Base-by-base conservation (phyloP, 2,888 invertebrate species). In the Lottia gigantea region DNA sequence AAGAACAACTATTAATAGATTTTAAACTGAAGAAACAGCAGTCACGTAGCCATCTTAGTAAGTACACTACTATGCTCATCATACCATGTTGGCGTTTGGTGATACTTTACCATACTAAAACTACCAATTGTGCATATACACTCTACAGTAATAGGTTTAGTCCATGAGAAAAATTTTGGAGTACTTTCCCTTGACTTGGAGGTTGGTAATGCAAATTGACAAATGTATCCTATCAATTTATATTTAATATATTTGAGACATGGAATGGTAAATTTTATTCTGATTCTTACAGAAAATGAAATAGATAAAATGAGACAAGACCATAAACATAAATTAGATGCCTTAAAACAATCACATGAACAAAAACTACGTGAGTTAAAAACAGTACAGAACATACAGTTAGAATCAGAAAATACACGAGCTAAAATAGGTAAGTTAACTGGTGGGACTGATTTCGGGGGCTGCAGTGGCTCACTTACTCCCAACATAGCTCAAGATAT, bases 11-110 rank as follows among this genome's bases (percentile, higher is more conserved):
- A 67, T 75, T 86, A 46, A 75, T 74, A 12, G 82, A 83, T 62
- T 78, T 82, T 61, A 82, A 83, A 70, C 74, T 85, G 23, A 70
- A 76, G 26, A 82, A 80, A 62, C 83, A 85, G 74, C 82, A 84
- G 69, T 82, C 79, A 46, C 74, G 86, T 46, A 77, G 79, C 15
- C 78, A 82, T 67, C 70, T 80, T 25, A 79, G 86, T 86, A 74
- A 73, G 81, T 74, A 8, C 7, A 19, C 65, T 4, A 14, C 64
- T 14, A n/a, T n/a, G n/a, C n/a, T n/a, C n/a, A 3, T 25, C n/a
- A 23, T 62, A 16, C 62, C 6, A 15, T 23, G 19, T 23, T 26
- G 2, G 15, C 15, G 6, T 6, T 3, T 26, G n/a, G 11, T 63
- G 25, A 31, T 31, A 31, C 6, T 31, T 31, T n/a, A n/a, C 31